Base-by-base conservation (phyloP, 2,888 invertebrate genomes). In the Acrocera orbiculus region DNA sequence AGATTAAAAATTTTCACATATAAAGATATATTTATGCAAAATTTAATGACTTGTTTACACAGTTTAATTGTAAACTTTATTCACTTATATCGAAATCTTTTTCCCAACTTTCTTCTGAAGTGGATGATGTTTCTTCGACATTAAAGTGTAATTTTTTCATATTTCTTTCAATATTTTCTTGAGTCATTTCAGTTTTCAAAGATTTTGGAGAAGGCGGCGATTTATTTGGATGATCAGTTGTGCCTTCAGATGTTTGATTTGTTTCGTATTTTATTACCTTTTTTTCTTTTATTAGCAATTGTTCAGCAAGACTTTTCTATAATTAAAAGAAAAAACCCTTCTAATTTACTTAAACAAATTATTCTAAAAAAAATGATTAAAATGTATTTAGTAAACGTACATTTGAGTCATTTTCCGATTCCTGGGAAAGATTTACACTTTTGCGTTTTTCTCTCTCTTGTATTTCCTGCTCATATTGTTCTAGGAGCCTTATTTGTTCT, bases 391-490 rank as follows among this genome's bases (percentile, higher is more conserved):
- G n/a, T n/a, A n/a, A n/a, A n/a, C n/a, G n/a, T n/a, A n/a, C n/a
- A n/a, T n/a, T n/a, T n/a, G n/a, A n/a, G n/a, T n/a, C n/a, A n/a
- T n/a, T n/a, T n/a, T n/a, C n/a, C n/a, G n/a, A 8, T 9, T 35
- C 35, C 3, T 39, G 31, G n/a, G 10, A 32, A 16, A 36, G 13
- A 10, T 32, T 23, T 13, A 37, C n/a, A 39, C 37, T 38, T 42
- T 38, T 39, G 11, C 24, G 15, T 23, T 40, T 43, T 22, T 45
- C 44, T 5, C 44, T 34, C 32, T 44, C 44, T 23, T 43, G 40
- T 24, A 67, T 70, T 53, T 77, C 76, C 38, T 63, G 67, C 51
- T 77, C 76, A 51, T 76, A 77, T 48, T 75, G 70, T 48, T 73
- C 69, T 46, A 76, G 56, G 34, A 76, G 61, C 46, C 73, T 58